Evolutionary conservation across 2,888 invertebrate genomes (phyloP).

Genomic region (Eurytoma californica): DNA sequence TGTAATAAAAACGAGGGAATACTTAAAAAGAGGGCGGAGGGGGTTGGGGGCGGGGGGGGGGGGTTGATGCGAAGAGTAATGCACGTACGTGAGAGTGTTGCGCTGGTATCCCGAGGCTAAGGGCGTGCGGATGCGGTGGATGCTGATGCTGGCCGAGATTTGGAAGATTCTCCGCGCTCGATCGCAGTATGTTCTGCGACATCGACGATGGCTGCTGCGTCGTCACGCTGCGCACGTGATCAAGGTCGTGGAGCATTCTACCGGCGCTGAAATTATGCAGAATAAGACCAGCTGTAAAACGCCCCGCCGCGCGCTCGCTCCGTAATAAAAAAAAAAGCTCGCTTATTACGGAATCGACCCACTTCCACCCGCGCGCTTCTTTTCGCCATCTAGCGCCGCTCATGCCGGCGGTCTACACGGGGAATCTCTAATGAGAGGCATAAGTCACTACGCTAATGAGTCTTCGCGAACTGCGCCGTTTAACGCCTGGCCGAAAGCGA

Average conservation of each 20-base stretch:
- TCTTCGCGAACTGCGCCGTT: constrained; percentile 19
- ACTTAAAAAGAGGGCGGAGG: neutral
- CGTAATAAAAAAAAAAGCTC: neutral
- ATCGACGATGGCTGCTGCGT: constrained; percentile 70
- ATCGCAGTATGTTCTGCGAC: constrained; percentile 65
- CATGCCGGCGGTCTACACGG: constrained; percentile 1
- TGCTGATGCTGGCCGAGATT: constrained; percentile 70
- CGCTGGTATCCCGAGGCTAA: constrained; percentile 70
- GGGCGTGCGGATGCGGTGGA: constrained; percentile 71
- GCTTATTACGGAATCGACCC: constrained; percentile 16
- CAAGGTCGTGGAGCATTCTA: constrained; percentile 91
- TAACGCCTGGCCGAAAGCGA: neutral
- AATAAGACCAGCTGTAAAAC: neutral
- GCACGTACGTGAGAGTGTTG: constrained; percentile 69
- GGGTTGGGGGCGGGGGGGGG: too few species aligned
- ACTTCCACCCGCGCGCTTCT: neutral
- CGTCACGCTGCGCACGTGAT: constrained; percentile 85
- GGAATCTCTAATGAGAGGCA: constrained; percentile 28
- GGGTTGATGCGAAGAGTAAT: neutral
- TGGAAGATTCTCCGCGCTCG: constrained; percentile 72
- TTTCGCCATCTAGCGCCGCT: neutral
- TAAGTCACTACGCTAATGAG: constrained; percentile 33
- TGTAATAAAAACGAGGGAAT: neutral
- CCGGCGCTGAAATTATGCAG: constrained; percentile 57
- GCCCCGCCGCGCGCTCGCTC: neutral